phyloP scores from a whole-genome alignment of 1,140 invertebrate genomes.

The Apis mellifera region DNA sequence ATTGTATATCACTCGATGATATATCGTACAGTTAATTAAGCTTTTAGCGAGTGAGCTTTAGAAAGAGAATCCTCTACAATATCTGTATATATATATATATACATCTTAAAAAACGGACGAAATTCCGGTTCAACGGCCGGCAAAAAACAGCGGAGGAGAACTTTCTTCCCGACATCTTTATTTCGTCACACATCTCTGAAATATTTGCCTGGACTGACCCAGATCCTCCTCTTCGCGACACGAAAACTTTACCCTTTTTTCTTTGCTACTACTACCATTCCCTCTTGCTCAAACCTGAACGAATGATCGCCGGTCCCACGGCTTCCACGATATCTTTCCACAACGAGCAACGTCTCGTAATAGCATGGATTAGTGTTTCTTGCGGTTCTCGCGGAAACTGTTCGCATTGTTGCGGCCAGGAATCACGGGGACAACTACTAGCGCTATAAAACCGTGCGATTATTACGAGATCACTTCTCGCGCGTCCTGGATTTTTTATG shows the following conservation, averaged over 20 bases:
- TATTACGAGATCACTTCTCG: not conserved
- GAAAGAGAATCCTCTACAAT: not conserved
- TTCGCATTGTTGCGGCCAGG: constrained; percentile 2
- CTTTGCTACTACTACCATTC: constrained; percentile 15
- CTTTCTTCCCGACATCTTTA: constrained; percentile 43
- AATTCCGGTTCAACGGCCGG: not conserved
- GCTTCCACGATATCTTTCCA: not conserved
- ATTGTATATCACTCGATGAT: too few relatives aligned
- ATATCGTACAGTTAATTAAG: too few relatives aligned
- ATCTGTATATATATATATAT: not conserved
- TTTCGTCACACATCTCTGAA: constrained; percentile 55
- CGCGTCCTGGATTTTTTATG: not conserved
- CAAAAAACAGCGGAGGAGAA: not conserved
- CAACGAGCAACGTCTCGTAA: constrained; percentile 17
- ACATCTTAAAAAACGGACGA: not conserved
- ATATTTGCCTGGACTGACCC: constrained; percentile 50
- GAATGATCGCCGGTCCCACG: constrained; percentile 17
- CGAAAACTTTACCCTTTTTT: constrained; percentile 44
- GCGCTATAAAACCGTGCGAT: not conserved
- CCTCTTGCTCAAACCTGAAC: not conserved
- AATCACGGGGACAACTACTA: too few relatives aligned
- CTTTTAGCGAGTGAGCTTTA: not conserved
- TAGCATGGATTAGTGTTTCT: constrained; percentile 41
- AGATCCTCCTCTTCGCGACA: constrained; percentile 33
- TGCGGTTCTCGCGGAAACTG: constrained; percentile 13